Conservation (phyloP, 2,113 vertebrate species). For the Condylura cristata region DNA sequence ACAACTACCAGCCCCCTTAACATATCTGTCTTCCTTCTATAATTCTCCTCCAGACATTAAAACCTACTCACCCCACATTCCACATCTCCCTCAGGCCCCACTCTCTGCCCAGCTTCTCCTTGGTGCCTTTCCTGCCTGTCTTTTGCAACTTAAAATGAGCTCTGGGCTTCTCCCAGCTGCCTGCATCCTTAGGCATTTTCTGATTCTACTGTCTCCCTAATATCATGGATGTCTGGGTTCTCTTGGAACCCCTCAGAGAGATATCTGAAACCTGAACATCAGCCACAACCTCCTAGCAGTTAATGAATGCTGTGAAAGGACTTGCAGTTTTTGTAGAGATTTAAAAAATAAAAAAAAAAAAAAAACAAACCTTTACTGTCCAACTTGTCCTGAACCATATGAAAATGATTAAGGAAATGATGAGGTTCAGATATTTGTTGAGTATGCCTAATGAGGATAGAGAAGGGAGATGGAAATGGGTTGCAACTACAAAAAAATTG, state of each 20-base stretch:
- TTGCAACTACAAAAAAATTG: slow-evolving; percentile 26
- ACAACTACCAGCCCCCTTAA: neutral
- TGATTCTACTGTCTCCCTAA: slow-evolving; percentile 40
- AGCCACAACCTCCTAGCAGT: neutral
- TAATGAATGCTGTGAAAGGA: slow-evolving; percentile 29
- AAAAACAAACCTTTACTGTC: slow-evolving; percentile 14
- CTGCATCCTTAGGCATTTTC: slow-evolving; percentile 3
- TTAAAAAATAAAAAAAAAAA: too few species aligned
- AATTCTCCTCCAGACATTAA: neutral
- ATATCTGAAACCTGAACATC: slow-evolving; percentile 52
- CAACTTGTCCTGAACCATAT: neutral
- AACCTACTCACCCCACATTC: neutral
- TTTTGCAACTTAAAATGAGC: neutral
- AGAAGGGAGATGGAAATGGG: neutral
- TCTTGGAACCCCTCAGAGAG: neutral
- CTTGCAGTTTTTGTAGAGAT: slow-evolving; percentile 43
- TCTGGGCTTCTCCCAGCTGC: neutral
- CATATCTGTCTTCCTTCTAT: neutral
- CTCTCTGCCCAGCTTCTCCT: slow-evolving; percentile 9
- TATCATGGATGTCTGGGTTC: slow-evolving; percentile 7
- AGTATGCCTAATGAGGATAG: slow-evolving; percentile 32
- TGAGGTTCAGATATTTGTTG: slow-evolving; percentile 13
- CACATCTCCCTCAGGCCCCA: slow-evolving; percentile 14
- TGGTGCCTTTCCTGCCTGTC: neutral
- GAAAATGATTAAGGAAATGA: slow-evolving; percentile 46